phyloP scores from a whole-genome alignment of 2,113 vertebrate species.

The Microcebus tavaratra region DNA sequence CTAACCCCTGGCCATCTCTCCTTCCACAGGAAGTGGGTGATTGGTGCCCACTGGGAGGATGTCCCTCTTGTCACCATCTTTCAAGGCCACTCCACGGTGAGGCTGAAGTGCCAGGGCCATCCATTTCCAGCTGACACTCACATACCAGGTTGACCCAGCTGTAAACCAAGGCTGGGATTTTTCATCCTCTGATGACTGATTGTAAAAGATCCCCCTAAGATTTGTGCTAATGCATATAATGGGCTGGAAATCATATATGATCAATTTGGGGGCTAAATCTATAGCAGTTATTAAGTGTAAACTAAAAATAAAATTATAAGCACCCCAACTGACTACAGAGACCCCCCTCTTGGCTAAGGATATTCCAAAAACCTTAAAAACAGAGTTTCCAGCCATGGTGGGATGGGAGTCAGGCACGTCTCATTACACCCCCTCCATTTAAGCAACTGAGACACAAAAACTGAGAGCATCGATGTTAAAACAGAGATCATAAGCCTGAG shows the following conservation, averaged over 20 bases:
- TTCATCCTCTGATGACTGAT: background rate
- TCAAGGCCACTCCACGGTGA: background rate
- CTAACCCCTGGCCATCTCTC: background rate
- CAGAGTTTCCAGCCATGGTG: too few relatives aligned
- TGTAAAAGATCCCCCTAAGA: background rate
- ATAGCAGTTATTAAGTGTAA: background rate
- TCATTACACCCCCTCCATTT: too few relatives aligned
- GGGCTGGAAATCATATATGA: background rate
- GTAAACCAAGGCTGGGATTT: background rate
- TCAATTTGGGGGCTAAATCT: background rate
- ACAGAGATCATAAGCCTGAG: too few relatives aligned
- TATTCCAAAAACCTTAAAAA: too few relatives aligned
- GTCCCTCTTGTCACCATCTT: background rate
- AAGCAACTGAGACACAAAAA: too few relatives aligned
- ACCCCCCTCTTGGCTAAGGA: too few relatives aligned
- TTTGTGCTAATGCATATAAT: background rate
- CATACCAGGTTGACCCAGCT: background rate
- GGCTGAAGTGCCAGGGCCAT: background rate
- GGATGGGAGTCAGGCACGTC: too few relatives aligned
- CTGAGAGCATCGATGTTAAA: too few relatives aligned
- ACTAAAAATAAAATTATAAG: too few relatives aligned
- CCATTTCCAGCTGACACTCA: background rate
- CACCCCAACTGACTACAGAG: too few relatives aligned
- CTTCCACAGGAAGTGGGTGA: background rate
- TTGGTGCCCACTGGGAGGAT: background rate